A percentile compares a stretch with the other conserved stretches of the same genome.
phyloP scores from a whole-genome alignment of 2,797 vertebrate species.

The Paedocypris micromegethes region DNA sequence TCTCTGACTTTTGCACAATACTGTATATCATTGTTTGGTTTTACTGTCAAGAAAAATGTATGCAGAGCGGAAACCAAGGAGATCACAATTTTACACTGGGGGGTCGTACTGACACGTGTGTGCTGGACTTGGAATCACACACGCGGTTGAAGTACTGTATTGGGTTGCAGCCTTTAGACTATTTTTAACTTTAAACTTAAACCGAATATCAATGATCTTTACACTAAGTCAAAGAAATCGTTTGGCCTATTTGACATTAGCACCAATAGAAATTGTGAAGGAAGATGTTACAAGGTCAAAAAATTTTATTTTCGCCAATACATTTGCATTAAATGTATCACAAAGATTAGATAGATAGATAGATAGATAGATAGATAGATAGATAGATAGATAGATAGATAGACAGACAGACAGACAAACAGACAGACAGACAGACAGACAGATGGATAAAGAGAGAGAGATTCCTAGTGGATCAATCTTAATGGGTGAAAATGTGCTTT shows the following conservation, averaged over 20 bases:
- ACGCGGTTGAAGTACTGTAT: slow-evolving; percentile 49
- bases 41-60: no score
- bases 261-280: slow-evolving; percentile 6
- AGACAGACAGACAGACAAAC: no score
- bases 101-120: slow-evolving; percentile 17
- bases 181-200: slow-evolving; percentile 66
- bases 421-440: no score
- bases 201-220: slow-evolving; percentile 49
- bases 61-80: no score
- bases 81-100: neutral
- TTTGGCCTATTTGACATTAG: slow-evolving; percentile 1
- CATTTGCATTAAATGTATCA: neutral
- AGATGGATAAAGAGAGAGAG: no score
- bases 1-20: no score
- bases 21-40: no score
- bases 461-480: no score
- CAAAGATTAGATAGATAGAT: no score
- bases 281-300: slow-evolving; percentile 23
- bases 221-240: slow-evolving; percentile 8
- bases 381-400: no score
- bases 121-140: slow-evolving; percentile 31
- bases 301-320: neutral
- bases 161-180: slow-evolving; percentile 64
- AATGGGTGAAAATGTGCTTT: neutral
- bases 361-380: no score